Base-by-base conservation (phyloP, 35 echinoderm and acorn worm species). In the Lytechinus variegatus region DNA sequence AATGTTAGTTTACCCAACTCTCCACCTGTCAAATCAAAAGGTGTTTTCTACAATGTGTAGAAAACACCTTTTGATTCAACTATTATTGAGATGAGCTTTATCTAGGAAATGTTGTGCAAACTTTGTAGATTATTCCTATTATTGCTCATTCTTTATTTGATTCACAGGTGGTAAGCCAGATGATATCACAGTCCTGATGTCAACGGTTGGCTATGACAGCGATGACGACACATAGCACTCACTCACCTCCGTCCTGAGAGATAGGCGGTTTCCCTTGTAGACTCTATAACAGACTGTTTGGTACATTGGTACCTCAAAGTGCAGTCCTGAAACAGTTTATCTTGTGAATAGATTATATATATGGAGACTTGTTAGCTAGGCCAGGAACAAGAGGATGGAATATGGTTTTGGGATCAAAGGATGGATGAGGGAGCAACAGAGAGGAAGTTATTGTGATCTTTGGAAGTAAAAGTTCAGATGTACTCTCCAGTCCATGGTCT, bases 151-250 rank as follows among this genome's bases (percentile, higher is more conserved):
- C 19, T 8, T 89, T 95, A 12, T 95, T 96, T 97, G 8, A 27
- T 24, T 13, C 87, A 86, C 95, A 99, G 98, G 98, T 94, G 98
- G 98, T 87, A 99, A 99, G 93, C 98, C 98, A 95, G 97, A 99
- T 88, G 98, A 99, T 92, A 99, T 99, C 89, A 98, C 98, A 8
- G 96, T 99, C 61, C 96, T 99, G 14, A 54, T 99, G 89, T 99
- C 98, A 86, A 91, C 98, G 8, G 98, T 99, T 6, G 61, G 95
- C 14, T 99, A 94, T 92, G 96, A 95, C 24, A 96, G 97, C 14
- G 98, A 99, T 28, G 95, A 97, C 27, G 93, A 92, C 52, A 89
- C 94, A 95, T 97, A 97, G 87, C 94, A 95, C 54, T 71, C 27
- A 92, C 54, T 93, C 5, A 12, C 92, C 16, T 79, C 92, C 92